These are phyloP conservation scores for Orchesella cincta DNA, from an alignment of 1,140 invertebrate species.

Conservation along the genomic window DNA sequence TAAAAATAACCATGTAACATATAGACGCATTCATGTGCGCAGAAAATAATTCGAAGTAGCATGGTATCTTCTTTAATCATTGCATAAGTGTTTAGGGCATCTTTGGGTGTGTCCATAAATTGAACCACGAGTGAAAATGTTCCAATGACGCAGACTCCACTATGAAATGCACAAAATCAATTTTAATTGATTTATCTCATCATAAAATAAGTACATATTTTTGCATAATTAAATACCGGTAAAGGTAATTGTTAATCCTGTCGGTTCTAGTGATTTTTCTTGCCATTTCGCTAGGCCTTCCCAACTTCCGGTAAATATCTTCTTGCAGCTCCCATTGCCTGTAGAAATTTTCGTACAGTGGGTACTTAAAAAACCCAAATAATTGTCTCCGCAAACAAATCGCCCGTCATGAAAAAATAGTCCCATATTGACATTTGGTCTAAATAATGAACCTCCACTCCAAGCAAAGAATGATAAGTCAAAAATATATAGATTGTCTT, in stretches of 20 bases:
- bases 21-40: slow-evolving; percentile 19
- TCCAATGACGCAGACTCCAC: slow-evolving; percentile 9
- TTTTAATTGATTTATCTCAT: not conserved
- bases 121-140: slow-evolving; percentile 12
- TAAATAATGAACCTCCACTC: slow-evolving; percentile 24
- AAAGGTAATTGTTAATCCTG: slow-evolving; percentile 10
- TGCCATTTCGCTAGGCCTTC: slow-evolving; percentile 3
- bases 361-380: slow-evolving; percentile 34
- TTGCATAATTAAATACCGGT: not conserved
- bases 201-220: too few relatives aligned
- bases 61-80: slow-evolving; percentile 10
- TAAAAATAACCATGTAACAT: slow-evolving; percentile 31
- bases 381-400: slow-evolving; percentile 23
- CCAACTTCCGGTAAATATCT: slow-evolving; percentile 28
- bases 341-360: slow-evolving; percentile 36
- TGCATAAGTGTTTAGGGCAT: slow-evolving; percentile 32
- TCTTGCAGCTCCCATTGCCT: slow-evolving; percentile 37
- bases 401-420: slow-evolving; percentile 25
- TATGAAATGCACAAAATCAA: not conserved
- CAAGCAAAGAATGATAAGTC: slow-evolving; percentile 9
- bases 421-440: too few relatives aligned
- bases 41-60: slow-evolving; percentile 4
- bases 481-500: not conserved
- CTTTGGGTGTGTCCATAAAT: slow-evolving; percentile 23
- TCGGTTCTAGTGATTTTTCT: slow-evolving; percentile 34